Base-by-base conservation (phyloP, 1,140 invertebrate species). In the Sycophaga agraensis region DNA sequence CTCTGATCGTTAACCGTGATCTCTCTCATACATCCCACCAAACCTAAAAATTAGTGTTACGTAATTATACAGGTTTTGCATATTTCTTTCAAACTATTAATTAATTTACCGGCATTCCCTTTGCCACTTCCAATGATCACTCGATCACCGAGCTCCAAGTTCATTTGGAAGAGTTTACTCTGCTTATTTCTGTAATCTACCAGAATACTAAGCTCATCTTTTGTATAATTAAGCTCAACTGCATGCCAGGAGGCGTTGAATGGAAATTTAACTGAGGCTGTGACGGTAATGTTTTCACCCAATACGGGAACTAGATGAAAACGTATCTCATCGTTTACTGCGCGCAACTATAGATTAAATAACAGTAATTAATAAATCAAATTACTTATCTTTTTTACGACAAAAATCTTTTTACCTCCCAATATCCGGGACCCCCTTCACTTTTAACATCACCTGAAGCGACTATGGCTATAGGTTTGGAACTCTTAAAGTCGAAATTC, bases 1-100 rank as follows among this genome's bases (percentile, higher is more conserved):
- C 76, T 71, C 42, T 78, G 58, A 28, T 73, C 87, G 70, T 96
- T 92, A n/a, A 97, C 88, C 72, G 86, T 84, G 39, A 96, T 90
- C 66, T 94, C 89, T 59, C 91, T 83, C 83, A 97, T 92, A 72
- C 94, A 97, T 9, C 94, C 94, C 35, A 96, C 89, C 50, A 96
- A 83, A 21, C 93, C 93, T 79, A 83, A 4, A 24, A 37, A 43
- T 28, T n/a, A 31, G 11, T 31, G 28, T 11, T 31, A 6, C 28
- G 28, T 6, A 31, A 11, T 31, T 31, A 4, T 31, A 31, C 28
- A 31, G 28, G 11, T 6, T 31, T 56, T 9, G n/a, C 16, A 17
- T 42, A 2, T 17, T 16, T 70, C 66, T 69, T 46, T 45, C 4
- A 22, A 14, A 48, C 48, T 31, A 31, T 6, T 31, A 11, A 14